phyloP scores from a whole-genome alignment of 2,113 vertebrate genomes.

The Pelmatolapia mariae region DNA sequence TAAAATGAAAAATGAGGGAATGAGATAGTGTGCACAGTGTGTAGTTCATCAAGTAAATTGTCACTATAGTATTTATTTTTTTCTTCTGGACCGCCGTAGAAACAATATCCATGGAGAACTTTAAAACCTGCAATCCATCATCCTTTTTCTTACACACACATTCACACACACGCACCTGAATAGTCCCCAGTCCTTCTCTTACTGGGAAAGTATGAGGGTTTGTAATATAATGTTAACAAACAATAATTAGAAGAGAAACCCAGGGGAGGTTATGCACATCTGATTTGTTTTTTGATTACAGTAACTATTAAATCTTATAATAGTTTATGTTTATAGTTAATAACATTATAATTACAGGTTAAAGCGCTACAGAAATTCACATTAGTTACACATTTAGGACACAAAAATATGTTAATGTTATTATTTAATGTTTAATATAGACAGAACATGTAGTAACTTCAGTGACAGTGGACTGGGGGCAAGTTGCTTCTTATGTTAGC shows the following conservation, averaged over 20 bases:
- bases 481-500: background rate
- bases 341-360: background rate
- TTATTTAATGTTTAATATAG: background rate
- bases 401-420: background rate
- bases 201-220: background rate
- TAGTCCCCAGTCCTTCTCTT: background rate
- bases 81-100: background rate
- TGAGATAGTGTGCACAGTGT: background rate
- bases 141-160: background rate
- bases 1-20: background rate
- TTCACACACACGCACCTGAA: background rate
- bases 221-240: slow-evolving; percentile 7
- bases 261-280: background rate
- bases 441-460: background rate
- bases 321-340: background rate
- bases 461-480: background rate
- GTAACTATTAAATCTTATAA: background rate
- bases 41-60: slow-evolving; percentile 9
- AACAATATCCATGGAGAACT: background rate
- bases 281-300: slow-evolving; percentile 5
- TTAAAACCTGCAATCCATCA: slow-evolving; percentile 22
- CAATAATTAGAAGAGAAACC: background rate
- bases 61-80: background rate
- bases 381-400: background rate
- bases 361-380: background rate